Percentiles rank a stretch among this genome's conserved stretches.
Conservation (phyloP, 2,113 vertebrate genomes). For the Carassius carassius region DNA sequence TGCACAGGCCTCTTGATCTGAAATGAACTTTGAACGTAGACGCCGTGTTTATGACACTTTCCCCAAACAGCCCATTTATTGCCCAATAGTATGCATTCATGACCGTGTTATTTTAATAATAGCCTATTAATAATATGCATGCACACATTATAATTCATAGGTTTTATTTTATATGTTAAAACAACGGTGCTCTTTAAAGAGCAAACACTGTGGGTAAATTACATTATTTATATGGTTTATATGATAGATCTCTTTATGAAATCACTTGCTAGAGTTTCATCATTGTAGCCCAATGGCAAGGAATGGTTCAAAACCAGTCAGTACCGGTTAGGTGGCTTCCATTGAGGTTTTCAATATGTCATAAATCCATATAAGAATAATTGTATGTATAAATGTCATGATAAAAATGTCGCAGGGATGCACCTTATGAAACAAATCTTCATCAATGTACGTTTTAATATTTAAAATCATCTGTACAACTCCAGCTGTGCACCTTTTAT, state of each 20-base stretch:
- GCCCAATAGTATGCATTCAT: background rate
- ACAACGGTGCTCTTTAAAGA: background rate
- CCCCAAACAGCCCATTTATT: background rate
- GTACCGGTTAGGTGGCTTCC: conserved; percentile 40
- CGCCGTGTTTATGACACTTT: conserved; percentile 36
- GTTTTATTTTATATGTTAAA: background rate
- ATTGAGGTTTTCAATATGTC: conserved; percentile 23
- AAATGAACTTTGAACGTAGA: conserved; percentile 68
- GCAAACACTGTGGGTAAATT: background rate
- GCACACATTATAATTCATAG: background rate
- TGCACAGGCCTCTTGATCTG: background rate
- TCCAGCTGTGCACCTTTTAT: conserved; percentile 69
- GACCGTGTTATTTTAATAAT: background rate
- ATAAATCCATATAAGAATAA: background rate
- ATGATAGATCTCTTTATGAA: background rate
- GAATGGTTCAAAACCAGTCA: conserved; percentile 45
- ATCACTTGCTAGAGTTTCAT: conserved; percentile 16
- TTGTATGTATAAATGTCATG: background rate
- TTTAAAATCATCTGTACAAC: conserved; percentile 54
- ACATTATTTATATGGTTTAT: background rate
- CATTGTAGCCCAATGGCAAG: background rate
- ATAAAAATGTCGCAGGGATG: background rate
- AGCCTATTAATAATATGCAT: background rate
- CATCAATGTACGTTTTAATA: background rate
- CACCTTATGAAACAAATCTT: background rate